Conservation (phyloP, 2,888 invertebrate species). For the Coelinius sp. region DNA sequence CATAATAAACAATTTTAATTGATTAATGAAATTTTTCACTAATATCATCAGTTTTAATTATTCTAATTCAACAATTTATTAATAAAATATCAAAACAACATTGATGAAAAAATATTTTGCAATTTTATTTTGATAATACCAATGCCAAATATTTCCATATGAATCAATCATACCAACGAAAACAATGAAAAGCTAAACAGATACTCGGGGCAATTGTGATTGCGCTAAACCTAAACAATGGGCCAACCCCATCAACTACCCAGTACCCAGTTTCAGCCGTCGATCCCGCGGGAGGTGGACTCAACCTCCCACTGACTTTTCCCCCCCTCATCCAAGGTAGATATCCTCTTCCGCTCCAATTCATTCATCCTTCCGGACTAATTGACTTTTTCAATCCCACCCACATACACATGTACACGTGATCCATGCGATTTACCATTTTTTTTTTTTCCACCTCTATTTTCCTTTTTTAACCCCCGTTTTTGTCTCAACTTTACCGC, state of each 20-base stretch:
- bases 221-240: conserved; percentile 62
- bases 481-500: conserved; percentile 29
- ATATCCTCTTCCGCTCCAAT: conserved; percentile 52
- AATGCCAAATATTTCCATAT: neutral
- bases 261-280: conserved; percentile 37
- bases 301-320: conserved; percentile 25
- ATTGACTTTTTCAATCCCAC: conserved; percentile 53
- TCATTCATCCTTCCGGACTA: conserved; percentile 55
- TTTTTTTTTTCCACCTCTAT: neutral
- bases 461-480: neutral
- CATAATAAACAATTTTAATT: no score
- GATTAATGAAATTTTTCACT: no score
- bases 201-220: conserved; percentile 57
- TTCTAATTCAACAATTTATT: no score
- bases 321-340: conserved; percentile 32
- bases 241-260: conserved; percentile 54
- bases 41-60: no score
- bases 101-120: neutral
- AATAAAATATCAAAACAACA: neutral
- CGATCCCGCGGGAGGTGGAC: conserved; percentile 35
- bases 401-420: conserved; percentile 20
- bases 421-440: conserved; percentile 1
- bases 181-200: conserved; percentile 7
- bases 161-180: conserved; percentile 11
- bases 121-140: neutral